Conservation (phyloP, 2,113 vertebrate genomes). For the Bettongia penicillata region DNA sequence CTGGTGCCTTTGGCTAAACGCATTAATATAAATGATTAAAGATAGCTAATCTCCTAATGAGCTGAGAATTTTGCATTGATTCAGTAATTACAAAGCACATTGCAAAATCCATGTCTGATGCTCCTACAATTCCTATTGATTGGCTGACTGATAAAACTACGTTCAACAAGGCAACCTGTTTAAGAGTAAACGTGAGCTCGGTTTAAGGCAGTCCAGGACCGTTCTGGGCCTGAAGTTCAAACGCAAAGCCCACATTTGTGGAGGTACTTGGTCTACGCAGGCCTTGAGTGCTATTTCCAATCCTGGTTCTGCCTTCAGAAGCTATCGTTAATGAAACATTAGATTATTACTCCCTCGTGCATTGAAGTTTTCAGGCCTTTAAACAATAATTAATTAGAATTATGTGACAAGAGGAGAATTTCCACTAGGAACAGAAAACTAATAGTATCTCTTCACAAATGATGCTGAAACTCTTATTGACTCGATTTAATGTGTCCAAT, state of each 20-base stretch:
- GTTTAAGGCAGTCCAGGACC: slow-evolving; percentile 21
- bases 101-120: slow-evolving; percentile 77
- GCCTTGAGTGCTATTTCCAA: slow-evolving; percentile 37
- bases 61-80: slow-evolving; percentile 78
- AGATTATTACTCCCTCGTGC: slow-evolving; percentile 81
- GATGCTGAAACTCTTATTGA: slow-evolving; percentile 82
- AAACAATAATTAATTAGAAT: slow-evolving; percentile 83
- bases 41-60: slow-evolving; percentile 78
- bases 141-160: slow-evolving; percentile 41
- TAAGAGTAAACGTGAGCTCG: not conserved
- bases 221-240: not conserved
- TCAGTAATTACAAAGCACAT: slow-evolving; percentile 78
- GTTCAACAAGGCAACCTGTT: slow-evolving; percentile 9
- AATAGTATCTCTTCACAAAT: slow-evolving; percentile 77
- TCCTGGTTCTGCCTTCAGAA: slow-evolving; percentile 66
- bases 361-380: slow-evolving; percentile 82
- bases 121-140: slow-evolving; percentile 73
- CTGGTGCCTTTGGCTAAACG: slow-evolving; percentile 74
- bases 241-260: not conserved
- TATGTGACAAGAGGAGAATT: slow-evolving; percentile 80
- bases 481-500: slow-evolving; percentile 81
- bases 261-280: not conserved
- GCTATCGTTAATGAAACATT: slow-evolving; percentile 80
- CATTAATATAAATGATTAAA: slow-evolving; percentile 77
- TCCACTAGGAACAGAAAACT: slow-evolving; percentile 82